These are phyloP conservation scores for Nezara viridula DNA, from an alignment of 2,888 invertebrate genomes.

Conservation along the genomic window DNA sequence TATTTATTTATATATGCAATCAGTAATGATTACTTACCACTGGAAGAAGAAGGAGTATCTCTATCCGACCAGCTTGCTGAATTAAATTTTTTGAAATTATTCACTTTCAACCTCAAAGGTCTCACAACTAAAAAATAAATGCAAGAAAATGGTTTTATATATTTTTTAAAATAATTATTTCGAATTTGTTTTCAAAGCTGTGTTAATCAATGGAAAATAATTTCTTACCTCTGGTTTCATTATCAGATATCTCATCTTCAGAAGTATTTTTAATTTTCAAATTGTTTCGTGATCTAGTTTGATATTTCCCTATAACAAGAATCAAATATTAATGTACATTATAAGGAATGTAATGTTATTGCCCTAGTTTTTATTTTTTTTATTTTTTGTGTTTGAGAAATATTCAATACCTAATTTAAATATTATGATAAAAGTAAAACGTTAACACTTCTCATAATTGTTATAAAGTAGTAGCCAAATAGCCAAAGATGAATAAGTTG, in stretches of 20 bases:
- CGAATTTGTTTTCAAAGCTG: neutral
- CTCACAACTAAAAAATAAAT: slow-evolving; percentile 47
- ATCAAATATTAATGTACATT: neutral
- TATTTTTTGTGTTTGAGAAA: too few species aligned
- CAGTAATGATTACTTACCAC: neutral
- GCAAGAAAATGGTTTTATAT: too few species aligned
- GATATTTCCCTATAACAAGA: slow-evolving; percentile 26
- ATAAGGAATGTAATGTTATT: too few species aligned
- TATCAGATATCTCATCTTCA: slow-evolving; percentile 1
- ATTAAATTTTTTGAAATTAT: slow-evolving; percentile 7
- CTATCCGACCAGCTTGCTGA: slow-evolving; percentile 6
- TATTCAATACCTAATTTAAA: too few species aligned
- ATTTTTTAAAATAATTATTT: neutral
- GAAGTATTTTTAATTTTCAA: neutral
- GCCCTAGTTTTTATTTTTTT: too few species aligned
- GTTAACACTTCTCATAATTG: too few species aligned
- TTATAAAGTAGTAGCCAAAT: too few species aligned
- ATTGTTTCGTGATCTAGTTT: slow-evolving; percentile 42
- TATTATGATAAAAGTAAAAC: too few species aligned
- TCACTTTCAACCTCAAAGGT: slow-evolving; percentile 44
- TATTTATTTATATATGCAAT: neutral
- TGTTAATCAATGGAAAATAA: neutral
- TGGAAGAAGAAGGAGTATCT: slow-evolving; percentile 40
- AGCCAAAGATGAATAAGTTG: too few species aligned
- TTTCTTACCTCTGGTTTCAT: slow-evolving; percentile 16